Conservation (phyloP, 2,797 vertebrate genomes). For the Sylvia borin region DNA sequence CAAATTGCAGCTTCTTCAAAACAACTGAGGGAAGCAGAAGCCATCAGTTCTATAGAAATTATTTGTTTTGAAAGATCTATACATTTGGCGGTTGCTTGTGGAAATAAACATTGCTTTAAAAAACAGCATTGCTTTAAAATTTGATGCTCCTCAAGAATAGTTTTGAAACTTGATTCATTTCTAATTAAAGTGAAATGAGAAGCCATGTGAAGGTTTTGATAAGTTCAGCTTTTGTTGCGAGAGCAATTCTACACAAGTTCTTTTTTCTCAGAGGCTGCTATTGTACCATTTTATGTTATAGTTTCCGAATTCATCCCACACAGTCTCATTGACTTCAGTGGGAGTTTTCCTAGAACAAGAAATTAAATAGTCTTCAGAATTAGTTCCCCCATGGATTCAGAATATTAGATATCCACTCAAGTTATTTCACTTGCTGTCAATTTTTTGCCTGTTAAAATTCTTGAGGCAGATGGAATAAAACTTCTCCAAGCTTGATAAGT, state of each 20-base stretch:
- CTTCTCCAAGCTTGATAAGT: neutral
- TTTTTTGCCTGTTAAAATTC: constrained; percentile 8
- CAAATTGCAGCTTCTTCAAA: neutral
- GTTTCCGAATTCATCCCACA: neutral
- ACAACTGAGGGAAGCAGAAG: neutral
- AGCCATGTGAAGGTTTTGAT: neutral
- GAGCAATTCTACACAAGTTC: neutral
- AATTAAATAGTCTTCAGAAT: constrained; percentile 26
- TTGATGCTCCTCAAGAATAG: neutral
- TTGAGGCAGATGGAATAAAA: neutral
- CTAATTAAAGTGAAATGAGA: constrained; percentile 4
- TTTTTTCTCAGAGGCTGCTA: neutral
- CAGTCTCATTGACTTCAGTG: neutral
- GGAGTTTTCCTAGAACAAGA: neutral
- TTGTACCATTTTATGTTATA: neutral
- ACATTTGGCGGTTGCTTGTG: neutral
- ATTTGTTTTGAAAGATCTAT: neutral
- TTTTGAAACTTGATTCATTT: neutral
- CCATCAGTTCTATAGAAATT: neutral
- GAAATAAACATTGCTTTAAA: neutral
- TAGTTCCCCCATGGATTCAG: neutral
- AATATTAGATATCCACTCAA: neutral
- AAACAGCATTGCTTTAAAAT: neutral
- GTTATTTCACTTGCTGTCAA: neutral
- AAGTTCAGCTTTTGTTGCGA: neutral